Base-by-base conservation (phyloP, 2,888 invertebrate genomes). In the Diogma glabrata region DNA sequence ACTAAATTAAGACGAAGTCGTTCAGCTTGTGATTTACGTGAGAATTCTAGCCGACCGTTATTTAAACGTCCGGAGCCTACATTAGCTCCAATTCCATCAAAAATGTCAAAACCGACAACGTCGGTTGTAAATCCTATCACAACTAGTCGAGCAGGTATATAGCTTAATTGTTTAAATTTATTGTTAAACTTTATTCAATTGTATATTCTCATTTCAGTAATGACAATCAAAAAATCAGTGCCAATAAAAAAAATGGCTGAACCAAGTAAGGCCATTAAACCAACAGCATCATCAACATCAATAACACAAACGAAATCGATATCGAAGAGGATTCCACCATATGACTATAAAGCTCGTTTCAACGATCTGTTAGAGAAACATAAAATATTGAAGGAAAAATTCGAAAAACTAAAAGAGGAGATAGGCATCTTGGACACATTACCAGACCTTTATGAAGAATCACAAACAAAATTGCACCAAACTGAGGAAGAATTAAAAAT, bases 331-430 rank as follows among this genome's bases (percentile, higher is more conserved):
- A 76, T 78, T 47, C 72, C 77, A 7, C 72, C 80, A 0, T 81
- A 81, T 64, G 81, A 81, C 60, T 81, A 75, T 56, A 80, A 83
- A 64, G 79, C 79, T 23, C 75, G 82, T 48, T 78, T 77, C 56
- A 70, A 75, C 60, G 75, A 77, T 58, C 68, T 84, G 48, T 63
- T 73, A 14, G 77, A 78, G 53, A 81, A 81, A 63, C 73, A 80
- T 56, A 76, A 75, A 56, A 62, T 58, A 1, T 64, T 81, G 10
- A 78, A 77, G 60, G 67, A 64, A 48, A 75, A 78, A 58, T 70
- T 73, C 52, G 73, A 66, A 40, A 71, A 73, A 16, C 63, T 77
- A 28, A 70, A 72, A 59, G 75, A 76, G 36, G 67, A 70, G 51
- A 57, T 73, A 16, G 58, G 63, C 2, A 73, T 73, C 56, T 69